Evolutionary conservation across 2,888 invertebrate genomes (phyloP).

Genomic region (Hypsopygia costalis): DNA sequence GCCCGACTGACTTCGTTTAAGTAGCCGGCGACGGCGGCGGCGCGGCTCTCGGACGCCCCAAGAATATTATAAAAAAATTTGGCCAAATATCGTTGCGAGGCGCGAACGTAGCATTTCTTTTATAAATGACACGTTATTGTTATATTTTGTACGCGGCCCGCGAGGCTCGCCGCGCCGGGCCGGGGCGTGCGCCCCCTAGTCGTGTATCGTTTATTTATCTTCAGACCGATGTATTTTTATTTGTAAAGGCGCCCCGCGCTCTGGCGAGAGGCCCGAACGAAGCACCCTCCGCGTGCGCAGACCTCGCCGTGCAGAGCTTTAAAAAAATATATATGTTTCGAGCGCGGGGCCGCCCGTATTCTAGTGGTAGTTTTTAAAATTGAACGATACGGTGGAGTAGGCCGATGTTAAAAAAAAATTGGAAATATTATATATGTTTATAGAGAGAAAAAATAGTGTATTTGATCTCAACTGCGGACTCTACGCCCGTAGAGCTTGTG

Average conservation of each 20-base stretch:
- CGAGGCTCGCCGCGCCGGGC: slow-evolving; percentile 43
- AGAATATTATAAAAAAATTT: slow-evolving; percentile 19
- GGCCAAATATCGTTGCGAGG: slow-evolving; percentile 24
- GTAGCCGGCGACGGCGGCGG: slow-evolving; percentile 24
- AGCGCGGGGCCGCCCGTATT: slow-evolving; percentile 41
- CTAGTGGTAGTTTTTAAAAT: slow-evolving; percentile 69
- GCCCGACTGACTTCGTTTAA: slow-evolving; percentile 19
- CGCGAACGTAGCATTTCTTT: slow-evolving; percentile 55
- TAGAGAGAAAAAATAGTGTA: slow-evolving; percentile 63
- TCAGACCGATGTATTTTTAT: slow-evolving; percentile 74
- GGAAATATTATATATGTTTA: slow-evolving; percentile 71
- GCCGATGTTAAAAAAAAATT: slow-evolving; percentile 60
- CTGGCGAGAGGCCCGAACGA: slow-evolving; percentile 29
- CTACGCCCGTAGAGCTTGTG: slow-evolving; percentile 62
- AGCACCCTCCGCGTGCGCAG: slow-evolving; percentile 20
- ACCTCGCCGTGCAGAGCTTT: slow-evolving; percentile 58
- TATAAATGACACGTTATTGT: slow-evolving; percentile 51
- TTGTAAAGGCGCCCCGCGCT: slow-evolving; percentile 41
- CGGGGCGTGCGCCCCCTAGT: slow-evolving; percentile 46
- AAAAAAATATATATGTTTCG: slow-evolving; percentile 41
- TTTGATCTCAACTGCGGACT: slow-evolving; percentile 74
- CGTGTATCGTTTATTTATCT: slow-evolving; percentile 68
- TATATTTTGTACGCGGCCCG: slow-evolving; percentile 41
- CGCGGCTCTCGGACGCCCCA: slow-evolving; percentile 25
- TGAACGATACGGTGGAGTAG: slow-evolving; percentile 61